phyloP scores from a whole-genome alignment of 2,113 vertebrate species.

The Myotis brandtii region DNA sequence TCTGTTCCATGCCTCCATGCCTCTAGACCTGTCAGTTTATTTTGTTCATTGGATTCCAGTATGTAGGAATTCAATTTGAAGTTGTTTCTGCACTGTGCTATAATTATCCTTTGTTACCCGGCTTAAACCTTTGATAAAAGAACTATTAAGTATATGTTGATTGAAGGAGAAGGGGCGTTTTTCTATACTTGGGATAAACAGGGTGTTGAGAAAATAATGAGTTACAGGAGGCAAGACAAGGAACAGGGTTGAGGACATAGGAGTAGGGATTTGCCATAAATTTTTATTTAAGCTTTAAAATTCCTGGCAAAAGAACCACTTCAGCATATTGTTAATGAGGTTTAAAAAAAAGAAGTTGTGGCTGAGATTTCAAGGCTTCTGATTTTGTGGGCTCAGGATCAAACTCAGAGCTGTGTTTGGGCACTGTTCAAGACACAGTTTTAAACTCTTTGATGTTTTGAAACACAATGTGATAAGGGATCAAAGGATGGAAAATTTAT shows the following conservation, averaged over 20 bases:
- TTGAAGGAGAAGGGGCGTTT: not conserved
- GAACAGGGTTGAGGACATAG: not conserved
- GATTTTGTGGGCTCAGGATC: conserved; percentile 46
- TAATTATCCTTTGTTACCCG: not conserved
- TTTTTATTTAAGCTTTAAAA: conserved; percentile 56
- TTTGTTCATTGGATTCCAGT: not conserved
- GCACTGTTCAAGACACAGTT: conserved; percentile 27
- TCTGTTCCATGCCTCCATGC: not conserved
- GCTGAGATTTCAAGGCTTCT: conserved; percentile 33
- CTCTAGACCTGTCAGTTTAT: not conserved
- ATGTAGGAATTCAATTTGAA: not conserved
- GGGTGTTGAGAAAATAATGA: conserved; percentile 19
- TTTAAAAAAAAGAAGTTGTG: not conserved
- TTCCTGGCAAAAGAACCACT: conserved; percentile 36
- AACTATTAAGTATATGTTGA: not conserved
- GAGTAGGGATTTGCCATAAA: not conserved
- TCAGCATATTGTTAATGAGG: conserved; percentile 27
- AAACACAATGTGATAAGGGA: conserved; percentile 47
- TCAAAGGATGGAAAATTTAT: conserved; percentile 39
- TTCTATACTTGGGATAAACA: conserved; percentile 2
- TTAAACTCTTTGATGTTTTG: conserved; percentile 55
- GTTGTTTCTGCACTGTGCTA: not conserved
- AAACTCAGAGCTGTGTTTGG: conserved; percentile 60
- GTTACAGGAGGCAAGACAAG: not conserved
- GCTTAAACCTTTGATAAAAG: not conserved